Conservation (phyloP, 2,888 invertebrate genomes). For the Tipula confusa region DNA sequence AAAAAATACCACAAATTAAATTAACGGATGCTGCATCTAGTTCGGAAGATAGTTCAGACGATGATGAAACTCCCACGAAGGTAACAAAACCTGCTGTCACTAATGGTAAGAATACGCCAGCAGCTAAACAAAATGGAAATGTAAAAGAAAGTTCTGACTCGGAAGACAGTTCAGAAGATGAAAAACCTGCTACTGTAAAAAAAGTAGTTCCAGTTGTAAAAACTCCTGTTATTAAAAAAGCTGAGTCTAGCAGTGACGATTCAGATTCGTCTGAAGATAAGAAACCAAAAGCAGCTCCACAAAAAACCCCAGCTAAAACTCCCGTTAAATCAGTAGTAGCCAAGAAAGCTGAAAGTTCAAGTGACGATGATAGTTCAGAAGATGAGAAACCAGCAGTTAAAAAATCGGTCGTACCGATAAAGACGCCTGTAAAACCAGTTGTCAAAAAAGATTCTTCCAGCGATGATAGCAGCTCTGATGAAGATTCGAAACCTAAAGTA, state of each 20-base stretch:
- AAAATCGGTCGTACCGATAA: constrained; percentile 33
- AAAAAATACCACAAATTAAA: constrained; percentile 40
- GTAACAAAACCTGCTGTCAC: constrained; percentile 29
- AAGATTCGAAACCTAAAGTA: constrained; percentile 42
- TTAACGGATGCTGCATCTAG: constrained; percentile 37
- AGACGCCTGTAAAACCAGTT: constrained; percentile 28
- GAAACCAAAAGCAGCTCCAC: constrained; percentile 36
- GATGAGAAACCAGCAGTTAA: constrained; percentile 39
- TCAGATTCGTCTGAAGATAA: constrained; percentile 37
- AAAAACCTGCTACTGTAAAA: constrained; percentile 37
- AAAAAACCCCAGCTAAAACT: constrained; percentile 38
- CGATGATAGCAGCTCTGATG: constrained; percentile 45
- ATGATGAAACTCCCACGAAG: constrained; percentile 34
- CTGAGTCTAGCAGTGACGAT: constrained; percentile 36
- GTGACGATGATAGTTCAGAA: constrained; percentile 41
- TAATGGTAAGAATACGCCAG: not conserved
- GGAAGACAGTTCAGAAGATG: constrained; percentile 46
- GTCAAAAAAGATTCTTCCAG: constrained; percentile 33
- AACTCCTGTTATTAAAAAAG: constrained; percentile 34
- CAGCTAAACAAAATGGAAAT: not conserved
- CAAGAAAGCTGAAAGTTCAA: constrained; percentile 43
- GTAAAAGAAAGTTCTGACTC: constrained; percentile 36
- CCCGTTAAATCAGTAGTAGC: constrained; percentile 32
- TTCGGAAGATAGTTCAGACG: constrained; percentile 31
- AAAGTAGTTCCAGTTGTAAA: constrained; percentile 30